A percentile compares a stretch with the other conserved stretches of the same genome.
Conservation (phyloP, 2,797 vertebrate species). For the Myoxocephalus aenaeus region DNA sequence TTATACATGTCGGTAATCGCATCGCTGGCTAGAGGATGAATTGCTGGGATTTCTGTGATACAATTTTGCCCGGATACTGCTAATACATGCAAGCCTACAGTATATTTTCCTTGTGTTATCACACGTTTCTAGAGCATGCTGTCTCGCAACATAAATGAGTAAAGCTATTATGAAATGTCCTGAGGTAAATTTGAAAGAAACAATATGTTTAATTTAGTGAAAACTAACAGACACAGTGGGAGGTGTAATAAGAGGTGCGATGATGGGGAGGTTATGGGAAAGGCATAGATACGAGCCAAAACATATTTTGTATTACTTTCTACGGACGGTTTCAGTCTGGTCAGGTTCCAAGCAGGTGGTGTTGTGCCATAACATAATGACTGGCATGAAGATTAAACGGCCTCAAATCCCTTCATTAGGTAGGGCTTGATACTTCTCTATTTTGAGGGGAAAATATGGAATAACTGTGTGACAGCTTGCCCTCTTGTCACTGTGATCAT, state of each 20-base stretch:
- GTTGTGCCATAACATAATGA: conserved; percentile 1
- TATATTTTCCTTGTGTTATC: background rate
- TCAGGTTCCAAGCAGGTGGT: conserved; percentile 14
- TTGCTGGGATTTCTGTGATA: background rate
- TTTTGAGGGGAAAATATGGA: background rate
- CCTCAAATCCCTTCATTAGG: background rate
- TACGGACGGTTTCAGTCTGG: background rate
- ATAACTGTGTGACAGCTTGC: background rate
- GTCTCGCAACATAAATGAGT: background rate
- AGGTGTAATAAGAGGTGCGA: conserved; percentile 9
- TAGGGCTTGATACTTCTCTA: background rate
- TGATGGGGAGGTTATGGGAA: conserved; percentile 40
- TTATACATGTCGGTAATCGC: background rate
- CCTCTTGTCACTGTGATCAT: background rate
- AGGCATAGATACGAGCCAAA: background rate
- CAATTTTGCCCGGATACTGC: background rate
- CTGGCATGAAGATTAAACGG: conserved; percentile 6
- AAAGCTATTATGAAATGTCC: background rate
- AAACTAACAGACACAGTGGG: conserved; percentile 18
- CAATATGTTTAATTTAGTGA: conserved; percentile 20
- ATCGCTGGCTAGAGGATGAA: background rate
- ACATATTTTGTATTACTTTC: background rate
- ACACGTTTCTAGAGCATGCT: background rate
- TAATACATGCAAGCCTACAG: background rate
- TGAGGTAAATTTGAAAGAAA: conserved; percentile 13